These are phyloP conservation scores for Ceyx margarethae DNA, from an alignment of 2,113 vertebrate species.

Conservation along the genomic window DNA sequence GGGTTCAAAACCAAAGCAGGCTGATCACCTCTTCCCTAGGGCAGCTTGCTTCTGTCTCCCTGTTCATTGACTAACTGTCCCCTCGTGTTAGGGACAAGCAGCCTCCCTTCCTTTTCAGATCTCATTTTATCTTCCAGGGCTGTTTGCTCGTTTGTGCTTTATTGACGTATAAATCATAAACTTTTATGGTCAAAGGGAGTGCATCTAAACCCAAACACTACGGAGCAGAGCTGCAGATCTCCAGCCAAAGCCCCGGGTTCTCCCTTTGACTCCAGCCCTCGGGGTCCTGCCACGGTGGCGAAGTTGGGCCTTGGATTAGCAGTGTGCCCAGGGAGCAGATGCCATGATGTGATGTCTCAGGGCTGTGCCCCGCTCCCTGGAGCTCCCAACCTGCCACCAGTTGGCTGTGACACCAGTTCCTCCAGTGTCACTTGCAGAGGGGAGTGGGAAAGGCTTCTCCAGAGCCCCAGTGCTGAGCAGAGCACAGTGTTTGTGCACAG, in stretches of 20 bases:
- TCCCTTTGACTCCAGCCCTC: neutral
- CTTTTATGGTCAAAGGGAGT: neutral
- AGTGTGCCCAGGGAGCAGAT: neutral
- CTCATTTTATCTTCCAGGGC: neutral
- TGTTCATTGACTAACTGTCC: neutral
- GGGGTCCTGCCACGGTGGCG: neutral
- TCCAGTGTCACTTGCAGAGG: neutral
- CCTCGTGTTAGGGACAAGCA: neutral
- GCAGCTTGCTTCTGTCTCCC: neutral
- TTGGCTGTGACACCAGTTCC: neutral
- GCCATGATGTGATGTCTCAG: neutral
- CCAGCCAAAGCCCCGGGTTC: neutral
- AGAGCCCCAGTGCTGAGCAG: rapidly evolving
- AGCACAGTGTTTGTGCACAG: neutral
- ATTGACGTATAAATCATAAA: neutral
- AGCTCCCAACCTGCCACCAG: neutral
- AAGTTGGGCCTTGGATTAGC: neutral
- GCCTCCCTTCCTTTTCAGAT: neutral
- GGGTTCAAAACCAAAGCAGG: neutral
- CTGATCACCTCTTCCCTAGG: neutral
- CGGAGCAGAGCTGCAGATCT: neutral
- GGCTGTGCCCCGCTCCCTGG: neutral
- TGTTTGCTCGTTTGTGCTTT: neutral
- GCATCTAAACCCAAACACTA: neutral
- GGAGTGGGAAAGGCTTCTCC: neutral